These are phyloP conservation scores for Cheilosia vulpina DNA, from an alignment of 2,888 invertebrate genomes.

Conservation along the genomic window DNA sequence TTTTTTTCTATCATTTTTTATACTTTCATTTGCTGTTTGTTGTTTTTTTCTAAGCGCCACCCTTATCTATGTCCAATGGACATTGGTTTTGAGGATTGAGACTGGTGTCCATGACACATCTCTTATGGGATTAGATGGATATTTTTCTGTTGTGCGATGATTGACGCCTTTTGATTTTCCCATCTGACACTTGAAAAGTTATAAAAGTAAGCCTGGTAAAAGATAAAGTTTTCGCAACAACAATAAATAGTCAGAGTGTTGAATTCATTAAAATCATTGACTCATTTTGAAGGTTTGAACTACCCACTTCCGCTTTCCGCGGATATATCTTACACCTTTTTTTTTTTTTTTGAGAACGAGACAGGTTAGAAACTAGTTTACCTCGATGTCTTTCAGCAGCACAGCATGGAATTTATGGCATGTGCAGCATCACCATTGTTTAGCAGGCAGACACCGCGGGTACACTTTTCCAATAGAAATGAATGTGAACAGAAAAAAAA, in stretches of 20 bases:
- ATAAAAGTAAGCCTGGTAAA: slow-evolving; percentile 23
- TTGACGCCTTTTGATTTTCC: slow-evolving; percentile 55
- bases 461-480: slow-evolving; percentile 26
- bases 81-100: slow-evolving; percentile 22
- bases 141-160: slow-evolving; percentile 40
- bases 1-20: slow-evolving; percentile 39
- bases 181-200: slow-evolving; percentile 38
- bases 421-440: slow-evolving; percentile 50
- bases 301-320: not conserved
- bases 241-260: slow-evolving; percentile 19
- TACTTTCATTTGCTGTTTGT: slow-evolving; percentile 14
- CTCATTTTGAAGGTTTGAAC: slow-evolving; percentile 4
- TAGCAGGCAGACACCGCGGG: slow-evolving; percentile 40
- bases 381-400: slow-evolving; percentile 5
- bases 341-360: not conserved
- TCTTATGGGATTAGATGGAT: slow-evolving; percentile 58
- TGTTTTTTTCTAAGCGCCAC: slow-evolving; percentile 35
- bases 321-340: slow-evolving; percentile 19
- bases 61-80: slow-evolving; percentile 41
- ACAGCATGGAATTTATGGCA: slow-evolving; percentile 38
- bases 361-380: slow-evolving; percentile 31
- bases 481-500: slow-evolving; percentile 35
- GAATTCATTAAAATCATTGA: slow-evolving; percentile 53
- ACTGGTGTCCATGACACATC: slow-evolving; percentile 66
- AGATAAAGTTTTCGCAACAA: not conserved